Conservation (phyloP, 2,113 vertebrate species). For the Pongo abelii region DNA sequence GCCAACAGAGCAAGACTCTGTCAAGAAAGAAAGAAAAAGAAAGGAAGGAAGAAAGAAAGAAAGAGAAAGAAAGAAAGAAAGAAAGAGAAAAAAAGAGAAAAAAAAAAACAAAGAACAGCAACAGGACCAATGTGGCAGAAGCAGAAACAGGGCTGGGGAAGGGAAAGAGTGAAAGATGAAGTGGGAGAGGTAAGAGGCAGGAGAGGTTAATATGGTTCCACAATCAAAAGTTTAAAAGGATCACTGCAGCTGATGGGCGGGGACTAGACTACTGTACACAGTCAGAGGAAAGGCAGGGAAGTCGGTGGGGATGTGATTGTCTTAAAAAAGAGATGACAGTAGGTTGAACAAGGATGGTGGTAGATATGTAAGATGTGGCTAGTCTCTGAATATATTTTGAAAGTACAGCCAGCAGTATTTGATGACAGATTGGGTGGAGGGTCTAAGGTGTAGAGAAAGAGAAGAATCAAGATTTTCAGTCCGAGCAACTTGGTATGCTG, state of each 20-base stretch:
- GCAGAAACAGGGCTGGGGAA: background rate
- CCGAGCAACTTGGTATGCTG: background rate
- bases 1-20: background rate
- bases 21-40: background rate
- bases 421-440: background rate
- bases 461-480: background rate
- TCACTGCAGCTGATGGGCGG: background rate
- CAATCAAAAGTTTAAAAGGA: background rate
- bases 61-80: too few relatives aligned
- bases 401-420: background rate
- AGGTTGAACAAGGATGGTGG: background rate
- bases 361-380: background rate
- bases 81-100: too few relatives aligned
- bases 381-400: background rate
- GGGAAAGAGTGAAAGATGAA: background rate
- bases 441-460: background rate
- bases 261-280: background rate
- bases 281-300: background rate
- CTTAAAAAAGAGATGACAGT: background rate
- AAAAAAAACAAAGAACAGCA: background rate
- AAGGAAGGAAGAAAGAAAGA: fast-evolving
- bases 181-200: background rate
- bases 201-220: background rate
- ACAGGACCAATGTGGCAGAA: too few relatives aligned
- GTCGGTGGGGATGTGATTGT: background rate